Percentiles rank a stretch among this genome's conserved stretches.
phyloP scores from a whole-genome alignment of 1,140 invertebrate species.

The Brachionus rubens region DNA sequence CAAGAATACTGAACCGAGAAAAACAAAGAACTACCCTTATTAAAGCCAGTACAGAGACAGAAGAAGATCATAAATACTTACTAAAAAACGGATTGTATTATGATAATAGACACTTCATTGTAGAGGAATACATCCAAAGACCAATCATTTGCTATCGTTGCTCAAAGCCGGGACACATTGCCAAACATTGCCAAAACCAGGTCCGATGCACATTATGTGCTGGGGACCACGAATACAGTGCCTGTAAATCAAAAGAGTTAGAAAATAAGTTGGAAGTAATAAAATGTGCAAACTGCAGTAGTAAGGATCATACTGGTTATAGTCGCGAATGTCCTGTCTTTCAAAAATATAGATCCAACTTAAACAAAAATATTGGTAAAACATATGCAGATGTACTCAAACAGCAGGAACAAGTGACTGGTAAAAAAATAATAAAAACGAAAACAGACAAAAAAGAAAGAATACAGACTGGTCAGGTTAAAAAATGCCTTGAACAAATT shows the following conservation, averaged over 20 bases:
- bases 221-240: not conserved
- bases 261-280: not conserved
- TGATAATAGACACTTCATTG: not conserved
- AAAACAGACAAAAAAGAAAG: not conserved
- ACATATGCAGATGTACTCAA: not conserved
- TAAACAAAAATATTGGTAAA: conserved; percentile 12
- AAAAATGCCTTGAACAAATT: not conserved
- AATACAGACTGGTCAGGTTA: not conserved
- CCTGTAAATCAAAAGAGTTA: not conserved
- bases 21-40: not conserved
- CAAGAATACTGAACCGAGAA: not conserved
- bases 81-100: not conserved
- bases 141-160: not conserved
- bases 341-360: conserved; percentile 5
- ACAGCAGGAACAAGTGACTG: not conserved
- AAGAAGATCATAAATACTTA: not conserved
- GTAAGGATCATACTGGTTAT: not conserved
- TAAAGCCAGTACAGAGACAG: too few relatives aligned
- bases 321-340: not conserved
- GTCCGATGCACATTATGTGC: conserved; percentile 1
- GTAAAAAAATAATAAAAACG: conserved; percentile 5
- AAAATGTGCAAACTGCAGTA: not conserved
- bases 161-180: not conserved
- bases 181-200: not conserved
- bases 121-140: not conserved